Base-by-base conservation (phyloP, 2,113 vertebrate species). In the Plecotus auritus region DNA sequence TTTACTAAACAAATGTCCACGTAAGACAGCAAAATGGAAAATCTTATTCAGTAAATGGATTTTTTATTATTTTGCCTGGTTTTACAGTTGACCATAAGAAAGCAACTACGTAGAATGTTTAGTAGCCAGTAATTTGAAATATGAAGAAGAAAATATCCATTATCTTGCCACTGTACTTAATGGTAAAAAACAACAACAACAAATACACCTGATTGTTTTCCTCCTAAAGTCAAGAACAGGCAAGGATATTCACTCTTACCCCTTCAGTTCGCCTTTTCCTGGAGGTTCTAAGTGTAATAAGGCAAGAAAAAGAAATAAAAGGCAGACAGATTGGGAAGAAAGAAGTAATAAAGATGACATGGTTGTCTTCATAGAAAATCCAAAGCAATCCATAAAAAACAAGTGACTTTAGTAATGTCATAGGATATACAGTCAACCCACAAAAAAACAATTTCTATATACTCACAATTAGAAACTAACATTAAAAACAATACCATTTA, bases 1-100 rank as follows among this genome's bases (percentile, higher is more conserved):
- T 91, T 90, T 67, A 59, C 28, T 90, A 80, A 61, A 74, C n/a
- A 9, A 9, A 73, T 89, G 30, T 20, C 85, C 40, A 30, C 16
- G 3, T 66, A 22, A 16, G n/a, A 74, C n/a, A 90, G 74, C 35
- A 30, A 42, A 84, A 93, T 80, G 22, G 26, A 37, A 70, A 42
- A 35, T 69, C 12, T 56, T 90, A 40, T 14, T 87, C 64, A 69
- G 30, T 66, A 87, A 80, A 85, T 37, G 90, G 17, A 18, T 61
- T 67, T 94, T 96, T 92, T 85, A 72, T 85, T 89, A 72, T 94
- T 93, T 83, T 61, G 51, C 42, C 32, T 85, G 20, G 32, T 45
- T 94, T 88, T 64, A 82, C 7, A 96, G 1, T 28, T 82, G 18
- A 37, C 76, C 51, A 40, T 78, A 90, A 70, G 14, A 91, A 94